Base-by-base conservation (phyloP, 1,140 invertebrate species). In the Colletes gigas region DNA sequence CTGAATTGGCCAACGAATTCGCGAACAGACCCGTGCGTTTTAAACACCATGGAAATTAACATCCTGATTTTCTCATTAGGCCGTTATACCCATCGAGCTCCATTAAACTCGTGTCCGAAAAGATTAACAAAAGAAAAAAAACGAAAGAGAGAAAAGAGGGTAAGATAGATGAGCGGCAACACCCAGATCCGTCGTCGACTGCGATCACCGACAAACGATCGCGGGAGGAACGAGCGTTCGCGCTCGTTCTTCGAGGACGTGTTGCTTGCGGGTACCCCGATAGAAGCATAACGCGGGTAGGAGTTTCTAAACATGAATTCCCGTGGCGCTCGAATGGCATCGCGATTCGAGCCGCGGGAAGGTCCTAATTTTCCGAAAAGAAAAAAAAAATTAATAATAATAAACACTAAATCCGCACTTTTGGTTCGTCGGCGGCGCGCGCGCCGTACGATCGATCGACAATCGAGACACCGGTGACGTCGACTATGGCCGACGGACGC, bases 251-350 rank as follows among this genome's bases (percentile, higher is more conserved):
- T 52, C 39, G 69, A 79, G 73, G 81, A 81, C 80, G 84, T 89
- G 92, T 93, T 93, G 92, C 90, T 83, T 86, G 91, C 90, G 91
- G 91, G 91, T 90, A 91, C 90, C 91, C 87, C 89, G 89, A 91
- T 89, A 92, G 92, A 93, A 93, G 92, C 93, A 93, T 92, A 93
- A 93, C 93, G 93, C 92, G 93, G 93, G 92, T 93, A 93, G 93
- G 92, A 93, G 91, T 93, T 91, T 93, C 91, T 93, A 89, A 91
- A 84, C 84, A 82, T 80, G 76, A 90, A 85, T 89, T 90, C 89
- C 83, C 88, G 87, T 66, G 72, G 88, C 73, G 78, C 83, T 88
- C 89, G 89, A 86, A 80, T 76, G 76, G 82, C 78, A 3, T 9
- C 17, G 86, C 75, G 62, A 70, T 69, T 87, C 87, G 85, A 82